Evolutionary conservation across 2,797 vertebrate genomes (phyloP).

Genomic region (Cryptoprocta ferox): DNA sequence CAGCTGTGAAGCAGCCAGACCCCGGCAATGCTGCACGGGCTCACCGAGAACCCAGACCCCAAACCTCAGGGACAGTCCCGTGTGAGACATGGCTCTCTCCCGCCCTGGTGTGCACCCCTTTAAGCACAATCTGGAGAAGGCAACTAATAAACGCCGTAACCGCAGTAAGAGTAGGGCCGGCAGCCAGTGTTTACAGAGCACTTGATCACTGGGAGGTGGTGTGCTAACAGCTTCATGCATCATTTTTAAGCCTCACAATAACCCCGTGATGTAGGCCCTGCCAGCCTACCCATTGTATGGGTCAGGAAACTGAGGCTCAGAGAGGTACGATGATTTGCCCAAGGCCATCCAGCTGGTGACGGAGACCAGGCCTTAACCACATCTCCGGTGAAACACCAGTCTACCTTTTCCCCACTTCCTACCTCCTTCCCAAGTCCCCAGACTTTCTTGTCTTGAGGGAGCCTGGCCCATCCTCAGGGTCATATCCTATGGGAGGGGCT

Average conservation of each 20-base stretch:
- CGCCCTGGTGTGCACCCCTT: not conserved
- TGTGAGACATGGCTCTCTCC: not conserved
- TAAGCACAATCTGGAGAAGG: not conserved
- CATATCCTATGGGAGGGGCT: not conserved
- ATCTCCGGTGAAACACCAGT: not conserved
- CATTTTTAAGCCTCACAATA: not conserved
- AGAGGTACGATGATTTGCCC: not conserved
- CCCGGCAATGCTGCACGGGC: rapidly evolving
- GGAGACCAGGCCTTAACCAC: not conserved
- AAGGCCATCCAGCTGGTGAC: not conserved
- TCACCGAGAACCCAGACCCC: not conserved
- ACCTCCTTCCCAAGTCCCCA: not conserved
- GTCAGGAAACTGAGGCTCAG: not conserved
- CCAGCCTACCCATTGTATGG: not conserved
- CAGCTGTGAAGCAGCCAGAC: not conserved
- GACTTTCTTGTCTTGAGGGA: not conserved
- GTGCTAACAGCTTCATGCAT: not conserved
- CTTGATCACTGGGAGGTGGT: not conserved
- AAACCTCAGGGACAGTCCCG: not conserved
- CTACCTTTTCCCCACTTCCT: not conserved
- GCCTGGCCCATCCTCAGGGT: not conserved
- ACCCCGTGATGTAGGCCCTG: not conserved
- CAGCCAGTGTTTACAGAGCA: rapidly evolving
- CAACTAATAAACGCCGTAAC: not conserved
- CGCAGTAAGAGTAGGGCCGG: not conserved